Conservation (phyloP, 2,797 vertebrate species). For the Pempheris klunzingeri region DNA sequence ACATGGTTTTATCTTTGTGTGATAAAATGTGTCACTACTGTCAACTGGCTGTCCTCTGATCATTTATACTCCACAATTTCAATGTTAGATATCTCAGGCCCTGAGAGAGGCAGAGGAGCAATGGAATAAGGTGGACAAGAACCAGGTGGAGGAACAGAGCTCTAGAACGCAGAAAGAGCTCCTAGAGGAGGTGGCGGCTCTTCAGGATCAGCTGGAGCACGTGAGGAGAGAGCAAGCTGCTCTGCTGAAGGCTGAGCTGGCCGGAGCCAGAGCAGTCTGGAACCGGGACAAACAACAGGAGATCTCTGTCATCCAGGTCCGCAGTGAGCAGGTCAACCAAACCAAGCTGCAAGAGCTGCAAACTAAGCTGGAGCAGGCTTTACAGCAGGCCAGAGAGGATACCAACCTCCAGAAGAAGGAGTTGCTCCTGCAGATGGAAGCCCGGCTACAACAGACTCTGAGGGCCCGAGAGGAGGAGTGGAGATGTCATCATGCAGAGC, state of each 20-base stretch:
- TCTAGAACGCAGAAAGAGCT: conserved; percentile 79
- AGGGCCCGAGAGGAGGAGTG: conserved; percentile 85
- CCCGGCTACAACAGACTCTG: conserved; percentile 83
- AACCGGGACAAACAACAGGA: conserved; percentile 93
- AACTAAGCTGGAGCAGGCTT: conserved; percentile 81
- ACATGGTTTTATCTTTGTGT: not conserved
- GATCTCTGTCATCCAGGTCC: conserved; percentile 85
- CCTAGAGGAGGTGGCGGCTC: conserved; percentile 84
- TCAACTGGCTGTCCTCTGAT: not conserved
- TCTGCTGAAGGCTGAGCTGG: conserved; percentile 90
- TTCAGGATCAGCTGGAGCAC: conserved; percentile 86
- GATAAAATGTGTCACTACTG: not conserved
- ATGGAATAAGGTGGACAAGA: conserved; percentile 81
- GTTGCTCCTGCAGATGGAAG: conserved; percentile 87
- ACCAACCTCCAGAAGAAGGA: conserved; percentile 77
- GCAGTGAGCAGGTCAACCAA: conserved; percentile 87
- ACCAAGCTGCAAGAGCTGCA: conserved; percentile 88
- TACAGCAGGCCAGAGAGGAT: conserved; percentile 85
- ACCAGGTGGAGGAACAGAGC: conserved; percentile 71
- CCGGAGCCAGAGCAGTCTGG: conserved; percentile 90
- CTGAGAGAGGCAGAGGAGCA: conserved; percentile 86
- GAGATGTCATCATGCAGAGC: conserved; percentile 80
- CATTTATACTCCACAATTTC: not conserved
- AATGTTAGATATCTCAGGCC: conserved; percentile 76
- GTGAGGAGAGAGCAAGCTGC: conserved; percentile 86